Conservation (phyloP, 2,888 invertebrate genomes). For the Leptopterna dolabrata region DNA sequence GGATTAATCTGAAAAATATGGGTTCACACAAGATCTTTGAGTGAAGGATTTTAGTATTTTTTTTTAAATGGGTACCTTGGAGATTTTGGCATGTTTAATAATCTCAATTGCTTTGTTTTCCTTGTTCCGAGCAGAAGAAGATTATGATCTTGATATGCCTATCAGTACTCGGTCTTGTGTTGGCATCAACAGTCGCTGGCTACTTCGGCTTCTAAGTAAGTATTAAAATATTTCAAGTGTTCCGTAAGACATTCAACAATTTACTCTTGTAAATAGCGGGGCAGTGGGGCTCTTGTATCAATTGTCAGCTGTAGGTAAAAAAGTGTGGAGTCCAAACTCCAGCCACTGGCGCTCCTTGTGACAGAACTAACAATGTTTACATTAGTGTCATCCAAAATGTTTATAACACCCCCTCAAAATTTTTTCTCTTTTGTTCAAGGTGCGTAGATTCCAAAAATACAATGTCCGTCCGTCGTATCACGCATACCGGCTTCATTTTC, state of each 20-base stretch:
- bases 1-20: neutral
- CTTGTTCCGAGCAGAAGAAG: slow-evolving; percentile 81
- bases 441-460: no score
- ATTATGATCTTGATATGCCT: slow-evolving; percentile 92
- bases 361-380: no score
- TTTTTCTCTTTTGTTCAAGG: no score
- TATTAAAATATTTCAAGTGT: neutral
- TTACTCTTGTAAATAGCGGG: no score
- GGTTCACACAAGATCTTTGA: neutral
- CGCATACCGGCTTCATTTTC: no score
- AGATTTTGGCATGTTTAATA: neutral
- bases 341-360: no score
- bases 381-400: no score
- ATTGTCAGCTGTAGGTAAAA: no score
- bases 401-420: no score
- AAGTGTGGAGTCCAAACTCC: no score
- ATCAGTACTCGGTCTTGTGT: slow-evolving; percentile 80
- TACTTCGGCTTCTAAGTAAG: slow-evolving; percentile 61
- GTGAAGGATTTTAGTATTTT: neutral
- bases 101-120: slow-evolving; percentile 56
- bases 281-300: no score
- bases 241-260: neutral
- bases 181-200: slow-evolving; percentile 61
- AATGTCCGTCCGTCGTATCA: no score
- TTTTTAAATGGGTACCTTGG: neutral